Base-by-base conservation (phyloP, 2,888 invertebrate genomes). In the Cacoxenus indagator region DNA sequence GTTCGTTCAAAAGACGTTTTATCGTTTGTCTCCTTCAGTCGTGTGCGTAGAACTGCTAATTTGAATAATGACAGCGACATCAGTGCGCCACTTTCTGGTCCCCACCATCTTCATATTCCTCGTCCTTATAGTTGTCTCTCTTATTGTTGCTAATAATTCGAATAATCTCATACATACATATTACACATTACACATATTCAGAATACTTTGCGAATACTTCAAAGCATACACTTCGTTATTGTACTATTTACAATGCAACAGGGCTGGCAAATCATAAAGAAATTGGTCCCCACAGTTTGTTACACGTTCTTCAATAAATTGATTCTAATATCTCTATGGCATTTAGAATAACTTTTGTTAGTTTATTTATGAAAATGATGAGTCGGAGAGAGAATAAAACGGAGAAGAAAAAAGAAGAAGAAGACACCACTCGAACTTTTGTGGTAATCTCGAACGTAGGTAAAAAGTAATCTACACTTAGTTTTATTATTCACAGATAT, bases 61-160 rank as follows among this genome's bases (percentile, higher is more conserved):
- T 81, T 81, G 83, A 81, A 81, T 83, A 83, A 81, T 83, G 83
- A 83, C 76, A 81, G 75, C 81, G 79, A 81, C 80, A 77, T 77
- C 79, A 75, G 73, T 74, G 76, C 74, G 75, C 73, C 83, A 82
- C 81, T 82, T 80, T 81, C 81, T 78, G 77, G 75, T 73, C 76
- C 75, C 70, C 72, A 70, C 66, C 72, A 27, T 55, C 27, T 62
- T 62, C 26, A 14, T 1, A 24, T 14, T 22, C 24, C 6, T 6
- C 31, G 2, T 45, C 24, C 14, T 43, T 51, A 19, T 51, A 8
- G 51, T 22, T 51, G 17, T 1, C 51, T 22, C 22, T 48, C 0
- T 27, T 17, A 22, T 43, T 24, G 24, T 43, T 14, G 61, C 26
- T 24, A 2, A 14, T 62, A 24, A 45, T 62, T 62, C 45, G 43